Percentiles rank a stretch among this genome's conserved stretches.
phyloP scores from a whole-genome alignment of 2,113 vertebrate genomes.

The Melanerpes formicivorus region DNA sequence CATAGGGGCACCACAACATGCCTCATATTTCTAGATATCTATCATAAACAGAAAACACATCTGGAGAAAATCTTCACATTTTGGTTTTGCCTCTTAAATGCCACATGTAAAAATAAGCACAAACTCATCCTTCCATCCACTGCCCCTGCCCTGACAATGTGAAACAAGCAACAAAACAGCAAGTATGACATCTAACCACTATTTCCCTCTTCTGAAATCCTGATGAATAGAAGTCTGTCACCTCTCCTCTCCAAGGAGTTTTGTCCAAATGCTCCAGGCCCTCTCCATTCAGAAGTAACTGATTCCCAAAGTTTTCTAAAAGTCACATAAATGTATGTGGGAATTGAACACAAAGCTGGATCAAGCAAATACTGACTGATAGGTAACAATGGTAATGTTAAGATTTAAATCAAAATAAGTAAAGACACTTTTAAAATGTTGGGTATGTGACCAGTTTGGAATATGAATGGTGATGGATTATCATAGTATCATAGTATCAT shows the following conservation, averaged over 20 bases:
- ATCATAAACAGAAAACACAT: not conserved
- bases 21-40: not conserved
- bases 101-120: not conserved
- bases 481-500: no score
- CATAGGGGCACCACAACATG: not conserved
- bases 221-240: not conserved
- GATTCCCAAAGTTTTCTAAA: not conserved
- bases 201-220: not conserved
- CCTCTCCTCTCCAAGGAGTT: not conserved
- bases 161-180: not conserved
- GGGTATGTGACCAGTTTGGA: not conserved
- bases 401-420: not conserved
- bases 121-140: not conserved
- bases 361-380: not conserved
- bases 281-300: not conserved
- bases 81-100: constrained; percentile 23
- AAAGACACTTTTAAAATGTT: not conserved
- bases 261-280: not conserved
- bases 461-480: not conserved
- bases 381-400: not conserved
- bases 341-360: not conserved
- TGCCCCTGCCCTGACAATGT: not conserved
- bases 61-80: constrained; percentile 4
- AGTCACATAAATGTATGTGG: not conserved
- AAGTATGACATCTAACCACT: not conserved